Base-by-base conservation (phyloP, 2,113 vertebrate genomes). In the Trichechus manatus region DNA sequence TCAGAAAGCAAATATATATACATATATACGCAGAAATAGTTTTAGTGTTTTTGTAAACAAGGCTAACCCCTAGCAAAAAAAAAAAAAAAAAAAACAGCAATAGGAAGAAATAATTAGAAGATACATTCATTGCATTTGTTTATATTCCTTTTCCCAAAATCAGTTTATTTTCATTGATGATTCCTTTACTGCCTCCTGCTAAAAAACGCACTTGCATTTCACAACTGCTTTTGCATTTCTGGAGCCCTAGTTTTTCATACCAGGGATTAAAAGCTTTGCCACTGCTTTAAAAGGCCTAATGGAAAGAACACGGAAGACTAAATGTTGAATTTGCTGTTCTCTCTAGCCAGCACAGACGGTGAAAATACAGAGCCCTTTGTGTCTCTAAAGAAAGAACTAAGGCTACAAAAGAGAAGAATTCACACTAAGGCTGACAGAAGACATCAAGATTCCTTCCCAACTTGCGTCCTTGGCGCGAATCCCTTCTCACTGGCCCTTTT, bases 351-450 rank as follows among this genome's bases (percentile, higher is more conserved):
- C 87, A 42, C 44, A 74, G 83, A 78, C 36, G 74, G 61, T 56
- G 79, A 27, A 78, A 93, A 82, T 78, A 91, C 93, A 64, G 64
- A 25, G 50, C 19, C 31, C 59, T 93, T 66, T 84, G 93, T 86
- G 72, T 80, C 72, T 70, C 17, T 56, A 31, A 56, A 81, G 70
- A n/a, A 90, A 90, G 19, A 44, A 68, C 61, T 14, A 53, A 75
- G 77, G 53, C 29, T 53, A 20, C 80, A 66, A 42, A 72, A 42
- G 27, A 56, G 15, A n/a, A 39, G 53, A 61, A 68, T 44, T 27
- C 63, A 29, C 70, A 70, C 33, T 33, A 31, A 61, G 3, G 42
- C 42, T 47, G 59, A 63, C 39, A 22, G 33, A 59, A 77, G 86
- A 25, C 61, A 8, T 25, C 50, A n/a, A 36, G 9, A 53, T 9